Evolutionary conservation across 2,797 vertebrate genomes (phyloP).

Genomic region (Pyrocephalus nanus): DNA sequence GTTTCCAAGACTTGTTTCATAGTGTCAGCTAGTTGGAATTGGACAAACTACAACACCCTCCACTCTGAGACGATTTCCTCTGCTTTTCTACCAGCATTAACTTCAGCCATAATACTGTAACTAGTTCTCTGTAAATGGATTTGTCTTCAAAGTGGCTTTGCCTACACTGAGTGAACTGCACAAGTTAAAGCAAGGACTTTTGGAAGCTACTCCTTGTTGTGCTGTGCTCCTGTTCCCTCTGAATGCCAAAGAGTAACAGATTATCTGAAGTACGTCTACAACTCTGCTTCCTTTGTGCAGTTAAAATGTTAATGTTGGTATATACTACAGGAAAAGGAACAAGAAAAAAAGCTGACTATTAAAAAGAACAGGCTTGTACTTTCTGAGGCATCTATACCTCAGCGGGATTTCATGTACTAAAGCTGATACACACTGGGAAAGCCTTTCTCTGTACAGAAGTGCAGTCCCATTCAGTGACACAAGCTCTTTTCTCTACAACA

Average conservation of each 20-base stretch:
- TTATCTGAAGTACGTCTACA: constrained; percentile 30
- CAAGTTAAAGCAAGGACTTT: neutral
- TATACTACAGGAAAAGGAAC: constrained; percentile 29
- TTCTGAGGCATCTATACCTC: constrained; percentile 54
- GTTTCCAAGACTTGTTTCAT: neutral
- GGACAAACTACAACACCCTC: neutral
- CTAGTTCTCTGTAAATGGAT: neutral
- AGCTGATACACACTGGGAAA: constrained; percentile 58
- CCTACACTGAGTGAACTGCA: neutral
- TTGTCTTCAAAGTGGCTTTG: constrained; percentile 7
- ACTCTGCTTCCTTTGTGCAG: constrained; percentile 39
- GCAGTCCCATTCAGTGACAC: constrained; percentile 55
- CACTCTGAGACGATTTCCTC: neutral
- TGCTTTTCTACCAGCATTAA: neutral
- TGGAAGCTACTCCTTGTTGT: neutral
- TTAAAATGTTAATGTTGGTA: constrained; percentile 55
- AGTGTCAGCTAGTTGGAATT: neutral
- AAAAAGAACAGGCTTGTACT: constrained; percentile 47
- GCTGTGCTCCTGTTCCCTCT: neutral
- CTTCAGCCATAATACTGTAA: neutral
- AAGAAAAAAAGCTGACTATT: constrained; percentile 27
- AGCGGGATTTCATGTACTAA: constrained; percentile 61
- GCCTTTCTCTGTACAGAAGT: constrained; percentile 51
- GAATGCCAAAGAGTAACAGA: constrained; percentile 30
- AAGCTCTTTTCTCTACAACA: constrained; percentile 58